Evolutionary conservation across 37 sponge, comb jelly and placozoan genomes (phyloP).

Genomic region (Aphrocallistes beatrix): DNA sequence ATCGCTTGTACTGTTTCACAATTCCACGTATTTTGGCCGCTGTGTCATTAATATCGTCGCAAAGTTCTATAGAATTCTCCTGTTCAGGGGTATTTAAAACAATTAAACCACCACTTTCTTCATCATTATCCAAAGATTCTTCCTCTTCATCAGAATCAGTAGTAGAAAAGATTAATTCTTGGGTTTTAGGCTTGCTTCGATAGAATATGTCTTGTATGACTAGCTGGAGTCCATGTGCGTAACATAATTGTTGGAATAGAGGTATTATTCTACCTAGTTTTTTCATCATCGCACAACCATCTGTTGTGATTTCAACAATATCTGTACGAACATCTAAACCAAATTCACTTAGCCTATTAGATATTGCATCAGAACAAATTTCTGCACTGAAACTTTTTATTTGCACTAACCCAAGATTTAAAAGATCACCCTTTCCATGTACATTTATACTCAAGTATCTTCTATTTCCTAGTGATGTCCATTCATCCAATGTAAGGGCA

Average conservation of each 20-base stretch:
- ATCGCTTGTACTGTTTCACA: too few relatives aligned
- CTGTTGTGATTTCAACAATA: background rate
- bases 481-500: background rate
- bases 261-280: background rate
- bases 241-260: slow-evolving; percentile 1
- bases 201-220: slow-evolving; percentile 10
- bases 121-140: too few relatives aligned
- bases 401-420: background rate
- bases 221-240: slow-evolving; percentile 9
- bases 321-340: background rate
- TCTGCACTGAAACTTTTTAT: background rate
- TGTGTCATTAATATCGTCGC: too few relatives aligned
- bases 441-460: slow-evolving; percentile 15
- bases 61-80: too few relatives aligned
- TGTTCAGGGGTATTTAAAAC: too few relatives aligned
- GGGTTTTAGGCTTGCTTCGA: too few relatives aligned
- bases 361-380: background rate
- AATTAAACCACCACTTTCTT: too few relatives aligned
- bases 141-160: too few relatives aligned
- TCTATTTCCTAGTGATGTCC: slow-evolving; percentile 1
- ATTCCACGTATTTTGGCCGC: too few relatives aligned
- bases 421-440: background rate
- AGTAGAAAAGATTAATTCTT: too few relatives aligned
- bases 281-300: slow-evolving; percentile 6
- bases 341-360: background rate